These are phyloP conservation scores for Xenopus tropicalis DNA, from an alignment of 2,113 vertebrate species.

Conservation along the genomic window DNA sequence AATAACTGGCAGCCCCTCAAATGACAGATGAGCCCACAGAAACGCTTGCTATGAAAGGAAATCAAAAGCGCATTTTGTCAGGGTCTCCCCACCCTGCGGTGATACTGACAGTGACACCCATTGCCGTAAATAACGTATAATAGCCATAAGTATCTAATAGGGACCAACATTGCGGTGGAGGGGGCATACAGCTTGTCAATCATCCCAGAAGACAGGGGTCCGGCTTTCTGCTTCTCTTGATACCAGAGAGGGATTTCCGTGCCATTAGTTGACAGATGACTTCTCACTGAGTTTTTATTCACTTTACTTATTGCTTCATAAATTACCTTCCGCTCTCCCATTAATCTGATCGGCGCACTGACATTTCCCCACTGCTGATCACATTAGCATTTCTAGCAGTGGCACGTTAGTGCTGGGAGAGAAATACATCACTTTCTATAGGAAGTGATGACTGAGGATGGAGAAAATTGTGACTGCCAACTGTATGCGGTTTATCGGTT, in stretches of 20 bases:
- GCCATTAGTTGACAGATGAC: constrained; percentile 40
- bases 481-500: background rate
- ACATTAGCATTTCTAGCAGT: constrained; percentile 31
- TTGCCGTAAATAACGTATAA: constrained; percentile 27
- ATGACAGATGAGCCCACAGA: constrained; percentile 16
- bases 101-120: background rate
- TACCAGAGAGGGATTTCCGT: constrained; percentile 3
- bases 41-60: constrained; percentile 10
- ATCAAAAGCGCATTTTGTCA: background rate
- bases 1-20: background rate
- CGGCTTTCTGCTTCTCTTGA: background rate
- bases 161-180: background rate
- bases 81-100: background rate
- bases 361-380: constrained; percentile 17
- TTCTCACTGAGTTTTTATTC: constrained; percentile 46
- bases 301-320: constrained; percentile 57
- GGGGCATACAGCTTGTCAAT: constrained; percentile 1
- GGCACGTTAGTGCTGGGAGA: constrained; percentile 32
- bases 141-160: constrained; percentile 8
- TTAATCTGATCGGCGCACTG: constrained; percentile 29
- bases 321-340: constrained; percentile 47
- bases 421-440: constrained; percentile 43
- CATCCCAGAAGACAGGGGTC: background rate
- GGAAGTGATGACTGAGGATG: background rate
- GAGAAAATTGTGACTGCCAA: background rate